Conservation (phyloP, 2,797 vertebrate species). For the Onychomys leucogaster region DNA sequence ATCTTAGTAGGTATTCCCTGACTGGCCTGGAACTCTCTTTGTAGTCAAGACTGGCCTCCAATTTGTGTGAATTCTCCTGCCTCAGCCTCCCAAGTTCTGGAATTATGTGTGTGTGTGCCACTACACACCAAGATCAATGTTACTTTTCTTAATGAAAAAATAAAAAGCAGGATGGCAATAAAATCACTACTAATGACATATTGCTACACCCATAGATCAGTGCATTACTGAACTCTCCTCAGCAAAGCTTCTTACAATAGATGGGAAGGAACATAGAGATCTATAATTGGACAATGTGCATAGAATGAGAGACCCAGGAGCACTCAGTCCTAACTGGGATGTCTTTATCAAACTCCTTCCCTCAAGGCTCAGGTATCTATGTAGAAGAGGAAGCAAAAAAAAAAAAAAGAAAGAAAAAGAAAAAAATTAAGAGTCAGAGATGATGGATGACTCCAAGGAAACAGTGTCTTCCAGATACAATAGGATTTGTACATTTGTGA, state of each 20-base stretch:
- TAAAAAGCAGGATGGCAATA: not conserved
- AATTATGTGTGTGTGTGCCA: not conserved
- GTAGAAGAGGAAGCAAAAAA: not conserved
- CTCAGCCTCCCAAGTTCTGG: not conserved
- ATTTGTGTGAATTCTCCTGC: not conserved
- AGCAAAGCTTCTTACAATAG: not conserved
- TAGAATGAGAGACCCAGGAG: not conserved
- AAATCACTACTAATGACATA: not conserved
- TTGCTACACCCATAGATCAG: not conserved
- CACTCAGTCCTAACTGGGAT: too few species aligned
- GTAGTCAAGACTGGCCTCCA: not conserved
- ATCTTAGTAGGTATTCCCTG: not conserved
- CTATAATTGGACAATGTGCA: not conserved
- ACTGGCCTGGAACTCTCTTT: not conserved
- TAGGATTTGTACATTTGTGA: not conserved
- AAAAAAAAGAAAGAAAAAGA: not conserved
- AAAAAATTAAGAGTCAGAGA: not conserved
- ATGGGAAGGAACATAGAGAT: not conserved
- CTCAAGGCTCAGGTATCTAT: not conserved
- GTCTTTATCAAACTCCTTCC: not conserved
- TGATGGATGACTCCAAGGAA: not conserved
- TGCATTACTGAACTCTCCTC: not conserved
- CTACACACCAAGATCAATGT: not conserved
- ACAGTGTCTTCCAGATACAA: not conserved
- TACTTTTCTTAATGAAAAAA: not conserved